Conservation (phyloP, 1,140 invertebrate species). For the Meloidogyne chitwoodi region DNA sequence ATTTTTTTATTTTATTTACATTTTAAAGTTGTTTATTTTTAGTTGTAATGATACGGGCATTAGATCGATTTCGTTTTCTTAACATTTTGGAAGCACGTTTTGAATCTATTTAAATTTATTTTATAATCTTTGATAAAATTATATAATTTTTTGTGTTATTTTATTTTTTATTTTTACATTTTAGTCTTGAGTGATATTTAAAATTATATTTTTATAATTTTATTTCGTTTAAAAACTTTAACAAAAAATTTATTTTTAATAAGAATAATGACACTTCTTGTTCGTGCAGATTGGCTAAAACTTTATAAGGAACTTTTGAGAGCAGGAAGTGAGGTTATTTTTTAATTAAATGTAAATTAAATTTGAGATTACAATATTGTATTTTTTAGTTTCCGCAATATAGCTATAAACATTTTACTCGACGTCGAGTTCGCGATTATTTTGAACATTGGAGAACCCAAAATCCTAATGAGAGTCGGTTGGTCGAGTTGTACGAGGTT, state of each 20-base stretch:
- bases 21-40: background rate
- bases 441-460: constrained; percentile 5
- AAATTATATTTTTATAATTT: background rate
- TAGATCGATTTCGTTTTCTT: constrained; percentile 21
- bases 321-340: constrained; percentile 10
- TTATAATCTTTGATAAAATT: background rate
- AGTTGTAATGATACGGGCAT: constrained; percentile 20
- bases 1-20: background rate
- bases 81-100: constrained; percentile 25
- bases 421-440: constrained; percentile 23
- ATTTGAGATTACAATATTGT: background rate
- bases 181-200: background rate
- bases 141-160: background rate
- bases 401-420: constrained; percentile 23
- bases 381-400: constrained; percentile 27
- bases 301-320: constrained; percentile 26
- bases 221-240: background rate
- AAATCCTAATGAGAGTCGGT: background rate
- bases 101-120: constrained; percentile 13
- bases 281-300: constrained; percentile 16
- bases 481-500: background rate
- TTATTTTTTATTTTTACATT: background rate
- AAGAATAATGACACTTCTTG: too few relatives aligned
- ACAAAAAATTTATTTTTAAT: background rate
- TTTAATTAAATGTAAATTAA: background rate